phyloP scores from a whole-genome alignment of 2,888 invertebrate species.

The Halictus ligatus region DNA sequence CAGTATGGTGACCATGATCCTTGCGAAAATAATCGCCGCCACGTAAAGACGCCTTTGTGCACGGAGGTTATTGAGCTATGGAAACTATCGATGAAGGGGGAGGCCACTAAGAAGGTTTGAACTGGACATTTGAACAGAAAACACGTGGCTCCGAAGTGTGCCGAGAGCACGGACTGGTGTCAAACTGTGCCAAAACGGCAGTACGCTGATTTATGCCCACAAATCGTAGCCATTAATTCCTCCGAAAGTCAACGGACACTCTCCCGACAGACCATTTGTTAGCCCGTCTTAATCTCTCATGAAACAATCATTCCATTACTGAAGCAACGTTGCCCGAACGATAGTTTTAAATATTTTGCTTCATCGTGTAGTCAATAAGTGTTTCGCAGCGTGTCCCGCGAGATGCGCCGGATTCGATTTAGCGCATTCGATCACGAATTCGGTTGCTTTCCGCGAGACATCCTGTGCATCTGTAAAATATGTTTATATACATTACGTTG shows the following conservation, averaged over 20 bases:
- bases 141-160: slow-evolving; percentile 35
- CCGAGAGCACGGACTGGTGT: slow-evolving; percentile 18
- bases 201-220: slow-evolving; percentile 30
- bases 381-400: slow-evolving; percentile 30
- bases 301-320: slow-evolving; percentile 51
- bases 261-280: slow-evolving; percentile 17
- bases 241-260: slow-evolving; percentile 17
- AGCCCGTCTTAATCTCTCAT: slow-evolving; percentile 26
- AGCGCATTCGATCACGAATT: slow-evolving; percentile 6
- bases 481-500: slow-evolving; percentile 53
- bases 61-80: slow-evolving; percentile 25
- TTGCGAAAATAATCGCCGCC: slow-evolving; percentile 69
- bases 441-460: slow-evolving; percentile 20
- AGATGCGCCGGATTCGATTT: slow-evolving; percentile 4
- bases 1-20: slow-evolving; percentile 60
- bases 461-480: slow-evolving; percentile 52
- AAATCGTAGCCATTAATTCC: slow-evolving; percentile 1
- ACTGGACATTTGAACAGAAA: slow-evolving; percentile 26
- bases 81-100: slow-evolving; percentile 28
- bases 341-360: slow-evolving; percentile 41
- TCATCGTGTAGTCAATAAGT: slow-evolving; percentile 42
- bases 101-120: slow-evolving; percentile 17
- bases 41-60: slow-evolving; percentile 62
- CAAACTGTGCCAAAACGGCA: slow-evolving; percentile 61
- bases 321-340: slow-evolving; percentile 35